Evolutionary conservation across 2,113 vertebrate genomes (phyloP).

Genomic region (Budorcas taxicolor): DNA sequence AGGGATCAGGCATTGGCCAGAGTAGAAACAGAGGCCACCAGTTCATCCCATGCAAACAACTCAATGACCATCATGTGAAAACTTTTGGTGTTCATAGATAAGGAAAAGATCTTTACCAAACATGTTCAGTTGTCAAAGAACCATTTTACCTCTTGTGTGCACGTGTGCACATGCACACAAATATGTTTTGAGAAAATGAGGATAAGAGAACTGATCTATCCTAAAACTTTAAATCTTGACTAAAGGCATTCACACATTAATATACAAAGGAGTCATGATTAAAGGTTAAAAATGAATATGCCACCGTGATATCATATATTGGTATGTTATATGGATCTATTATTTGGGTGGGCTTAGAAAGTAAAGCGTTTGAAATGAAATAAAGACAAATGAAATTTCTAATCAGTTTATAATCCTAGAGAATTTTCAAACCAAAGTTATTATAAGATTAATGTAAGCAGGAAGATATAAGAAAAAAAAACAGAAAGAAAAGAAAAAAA

Average conservation of each 20-base stretch:
- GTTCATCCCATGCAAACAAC: conserved; percentile 61
- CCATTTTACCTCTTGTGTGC: background rate
- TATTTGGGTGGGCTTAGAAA: background rate
- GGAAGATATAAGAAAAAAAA: conserved; percentile 52
- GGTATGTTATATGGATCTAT: background rate
- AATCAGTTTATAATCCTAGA: conserved; percentile 69
- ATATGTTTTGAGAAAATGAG: background rate
- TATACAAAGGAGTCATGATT: background rate
- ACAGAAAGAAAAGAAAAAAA: background rate
- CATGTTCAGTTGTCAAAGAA: conserved; percentile 41
- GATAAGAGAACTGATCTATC: background rate
- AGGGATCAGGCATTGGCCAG: background rate
- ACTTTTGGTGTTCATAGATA: conserved; percentile 20
- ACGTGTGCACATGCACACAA: background rate
- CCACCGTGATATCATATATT: background rate
- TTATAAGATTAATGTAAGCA: conserved; percentile 71
- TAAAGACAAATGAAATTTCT: conserved; percentile 62
- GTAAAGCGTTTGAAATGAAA: conserved; percentile 52
- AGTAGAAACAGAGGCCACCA: background rate
- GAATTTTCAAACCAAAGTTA: conserved; percentile 71
- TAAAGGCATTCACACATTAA: background rate
- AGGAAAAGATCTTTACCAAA: background rate
- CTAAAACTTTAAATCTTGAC: background rate
- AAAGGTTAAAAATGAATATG: background rate
- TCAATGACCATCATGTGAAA: conserved; percentile 39